Conservation (phyloP, 1,140 invertebrate species). For the Luehdorfia chinensis region DNA sequence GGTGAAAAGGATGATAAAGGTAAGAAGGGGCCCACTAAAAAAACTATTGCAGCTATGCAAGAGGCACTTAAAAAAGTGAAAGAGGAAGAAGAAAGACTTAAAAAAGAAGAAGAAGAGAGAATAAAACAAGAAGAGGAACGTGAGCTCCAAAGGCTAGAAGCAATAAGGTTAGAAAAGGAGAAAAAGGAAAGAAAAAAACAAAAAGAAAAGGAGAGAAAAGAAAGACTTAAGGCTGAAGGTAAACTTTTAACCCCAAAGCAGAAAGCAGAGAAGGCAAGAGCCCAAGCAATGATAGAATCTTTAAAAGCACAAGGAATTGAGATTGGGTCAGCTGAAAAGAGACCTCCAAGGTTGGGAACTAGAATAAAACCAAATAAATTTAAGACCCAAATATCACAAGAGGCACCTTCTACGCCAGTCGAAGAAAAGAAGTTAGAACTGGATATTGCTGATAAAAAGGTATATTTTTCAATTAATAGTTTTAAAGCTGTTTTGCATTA, state of each 20-base stretch:
- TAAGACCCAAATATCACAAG: conserved; percentile 78
- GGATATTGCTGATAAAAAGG: conserved; percentile 78
- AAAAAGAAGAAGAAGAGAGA: conserved; percentile 89
- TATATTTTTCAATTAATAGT: conserved; percentile 22
- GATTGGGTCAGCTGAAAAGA: conserved; percentile 78
- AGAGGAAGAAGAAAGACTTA: conserved; percentile 91
- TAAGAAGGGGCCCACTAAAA: conserved; percentile 85
- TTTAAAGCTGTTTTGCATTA: neutral
- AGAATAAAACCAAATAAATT: conserved; percentile 85
- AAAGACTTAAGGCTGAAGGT: conserved; percentile 95
- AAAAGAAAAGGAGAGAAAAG: conserved; percentile 96
- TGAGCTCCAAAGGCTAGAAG: conserved; percentile 84
- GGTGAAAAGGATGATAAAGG: conserved; percentile 75
- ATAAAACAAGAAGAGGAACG: conserved; percentile 85
- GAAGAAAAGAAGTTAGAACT: conserved; percentile 78
- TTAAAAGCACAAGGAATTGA: conserved; percentile 91
- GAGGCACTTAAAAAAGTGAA: conserved; percentile 91
- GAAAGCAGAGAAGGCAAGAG: conserved; percentile 91
- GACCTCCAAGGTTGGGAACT: conserved; percentile 83
- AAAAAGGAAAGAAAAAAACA: conserved; percentile 94
- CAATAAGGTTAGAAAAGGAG: conserved; percentile 89
- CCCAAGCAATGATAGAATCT: conserved; percentile 91
- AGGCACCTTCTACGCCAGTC: conserved; percentile 64
- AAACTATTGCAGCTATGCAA: conserved; percentile 92
- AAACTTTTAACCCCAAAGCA: conserved; percentile 96